Evolutionary conservation across 2,113 vertebrate genomes (phyloP), one percentile per base, ranked within the genome.

Genomic region (Arizona elegans): DNA sequence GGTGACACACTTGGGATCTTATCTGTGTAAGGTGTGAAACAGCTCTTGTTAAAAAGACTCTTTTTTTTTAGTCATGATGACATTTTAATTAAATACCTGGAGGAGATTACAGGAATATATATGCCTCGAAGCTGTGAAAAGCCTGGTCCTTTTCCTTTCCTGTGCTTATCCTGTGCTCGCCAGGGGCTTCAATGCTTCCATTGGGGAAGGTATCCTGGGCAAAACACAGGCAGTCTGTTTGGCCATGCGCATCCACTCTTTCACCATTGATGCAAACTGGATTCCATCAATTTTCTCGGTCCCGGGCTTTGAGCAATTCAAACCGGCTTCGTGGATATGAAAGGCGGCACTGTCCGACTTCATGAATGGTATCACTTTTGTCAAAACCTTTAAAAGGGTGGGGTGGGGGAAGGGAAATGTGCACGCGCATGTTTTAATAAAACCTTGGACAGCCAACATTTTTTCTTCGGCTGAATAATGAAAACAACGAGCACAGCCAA

Each of bases 231-330:
- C 97, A 95, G 96, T 94, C 96, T 92, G 96, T 97, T 97, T 96
- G 91, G 96, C 96, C 95, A 12, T 1, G 92, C 95, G 52, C 7
- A 0, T 26, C 38, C 8, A 15, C 95, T 95, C 96, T 94, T 95
- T 1, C 97, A 93, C 96, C 95, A 97, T 97, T 97, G 97, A 97
- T 97, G 97, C 97, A 97, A 98, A 98, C 97, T 97, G 97, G 97
- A 98, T 98, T 98, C 97, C 97, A 96, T 90, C 98, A 97, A 97
- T 98, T 98, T 98, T 98, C 97, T 98, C 97, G 96, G 97, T 97
- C 96, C 98, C 97, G 95, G 95, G 95, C 96, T 96, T 96, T 96
- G 97, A 86, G 97, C 29, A 43, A 19, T 96, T 97, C 43, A 81
- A 26, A 96, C 96, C 97, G 97, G 97, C 97, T 92, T 92, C 97